Base-by-base conservation (phyloP, 1,140 invertebrate species). In the Drosophila setifemur region DNA sequence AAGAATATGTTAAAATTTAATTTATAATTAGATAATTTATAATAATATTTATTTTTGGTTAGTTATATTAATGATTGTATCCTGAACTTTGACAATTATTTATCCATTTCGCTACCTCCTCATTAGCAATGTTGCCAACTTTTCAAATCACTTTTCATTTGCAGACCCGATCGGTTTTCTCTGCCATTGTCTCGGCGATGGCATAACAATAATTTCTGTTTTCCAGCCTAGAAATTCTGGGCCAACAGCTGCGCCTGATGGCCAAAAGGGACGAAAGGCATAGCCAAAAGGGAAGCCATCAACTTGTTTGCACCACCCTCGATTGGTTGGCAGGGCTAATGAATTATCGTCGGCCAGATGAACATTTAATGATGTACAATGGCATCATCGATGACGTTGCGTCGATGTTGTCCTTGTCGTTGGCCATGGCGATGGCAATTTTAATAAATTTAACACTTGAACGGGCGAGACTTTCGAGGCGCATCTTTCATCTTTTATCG, bases 401-500 rank as follows among this genome's bases (percentile, higher is more conserved):
- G 42, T 44, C 54, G 31, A 28, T 48, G 42, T 40, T 31, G 26
- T 16, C 31, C 9, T 11, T 31, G 29, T 11, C 29, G 29, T 31
- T 31, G 6, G n/a, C 9, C 11, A 6, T 70, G 73, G 67, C 79
- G 72, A 25, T 37, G 79, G 79, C 50, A 83, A 83, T 83, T 83
- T 83, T 83, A 83, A 83, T 83, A 83, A 83, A 83, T 83, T 83
- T 78, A 83, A 83, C 79, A 85, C 74, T 52, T 78, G 79, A 83
- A 68, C 64, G 79, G 47, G 63, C 69, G 57, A 25, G 39, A 37
- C 69, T 58, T 69, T 72, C 57, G 47, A 57, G 73, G 68, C 74
- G 71, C 79, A 83, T 83, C 79, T 61, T 83, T 83, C 81, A 83
- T 83, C 79, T 83, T 83, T 83, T 83, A 83, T 83, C 78, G 63